phyloP scores from a whole-genome alignment of 2,797 vertebrate species.

The Mico argentatus region DNA sequence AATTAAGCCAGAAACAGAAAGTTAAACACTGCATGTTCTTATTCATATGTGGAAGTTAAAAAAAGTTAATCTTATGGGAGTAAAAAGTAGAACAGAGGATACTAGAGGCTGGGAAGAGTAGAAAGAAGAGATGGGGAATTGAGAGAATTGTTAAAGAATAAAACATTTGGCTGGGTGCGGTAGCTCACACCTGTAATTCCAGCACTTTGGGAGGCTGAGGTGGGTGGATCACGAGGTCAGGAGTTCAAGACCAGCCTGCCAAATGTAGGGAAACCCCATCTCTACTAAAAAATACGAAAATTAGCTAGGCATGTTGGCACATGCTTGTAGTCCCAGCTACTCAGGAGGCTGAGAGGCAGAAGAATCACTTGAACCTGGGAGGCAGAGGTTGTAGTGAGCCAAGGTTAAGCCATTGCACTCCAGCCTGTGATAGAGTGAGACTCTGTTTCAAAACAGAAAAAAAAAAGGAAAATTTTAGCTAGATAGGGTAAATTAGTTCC shows the following conservation, averaged over 20 bases:
- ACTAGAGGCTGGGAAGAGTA: background rate
- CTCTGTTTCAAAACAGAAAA: background rate
- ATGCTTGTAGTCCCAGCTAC: background rate
- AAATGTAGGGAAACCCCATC: background rate
- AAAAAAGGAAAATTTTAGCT: background rate
- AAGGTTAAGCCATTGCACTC: background rate
- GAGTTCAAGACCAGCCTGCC: background rate
- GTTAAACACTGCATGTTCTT: background rate
- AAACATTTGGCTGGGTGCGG: rapidly evolving
- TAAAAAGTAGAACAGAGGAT: background rate
- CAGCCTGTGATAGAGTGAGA: background rate
- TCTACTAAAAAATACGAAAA: background rate
- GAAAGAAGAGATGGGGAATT: background rate
- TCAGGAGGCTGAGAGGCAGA: background rate
- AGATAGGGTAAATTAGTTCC: background rate
- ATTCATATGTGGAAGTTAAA: background rate
- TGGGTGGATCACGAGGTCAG: background rate
- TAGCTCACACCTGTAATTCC: background rate
- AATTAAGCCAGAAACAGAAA: background rate
- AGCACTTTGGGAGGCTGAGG: background rate
- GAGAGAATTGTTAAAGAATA: background rate
- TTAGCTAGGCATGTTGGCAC: background rate
- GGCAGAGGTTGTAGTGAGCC: background rate
- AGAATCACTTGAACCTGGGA: background rate
- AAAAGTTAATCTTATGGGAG: background rate